Evolutionary conservation across 2,888 invertebrate species (phyloP), one percentile per base, ranked within the genome.

Genomic region (Dione vanillae): DNA sequence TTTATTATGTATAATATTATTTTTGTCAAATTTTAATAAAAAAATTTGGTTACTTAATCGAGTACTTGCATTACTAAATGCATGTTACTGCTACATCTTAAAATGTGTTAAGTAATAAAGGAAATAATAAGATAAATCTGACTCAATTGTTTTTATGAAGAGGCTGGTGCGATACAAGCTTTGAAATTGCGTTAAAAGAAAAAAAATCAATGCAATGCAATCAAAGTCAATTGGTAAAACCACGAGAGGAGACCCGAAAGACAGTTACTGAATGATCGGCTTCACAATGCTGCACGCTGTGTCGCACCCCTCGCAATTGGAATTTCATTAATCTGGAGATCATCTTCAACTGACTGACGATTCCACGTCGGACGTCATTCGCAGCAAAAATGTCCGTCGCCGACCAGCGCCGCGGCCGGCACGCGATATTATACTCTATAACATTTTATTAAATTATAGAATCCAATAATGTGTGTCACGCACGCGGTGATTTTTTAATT

Each of bases 401-500:
- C 65, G 59, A 56, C 67, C 65, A 19, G 43, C 64, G 43, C 61
- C 62, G 67, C 40, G 49, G 64, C 45, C 20, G 16, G 5, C 64
- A 52, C 27, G 40, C 52, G 27, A 74, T 70, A 73, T 65, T 41
- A 43, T 47, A 74, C 74, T 62, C 52, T 74, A 72, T 68, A 20
- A 54, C 70, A 51, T 54, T 43, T 41, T 54, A 47, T 49, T 69
- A 70, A 67, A 54, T 52, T 20, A 59, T 58, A 70, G 56, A 70
- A 69, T 75, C 64, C 62, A 65, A 43, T 69, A 65, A 68, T 52
- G n/a, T 47, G 19, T 47, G 20, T 59, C 59, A 65, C 35, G 49
- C 45, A 59, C 54, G 61, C 70, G 69, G 65, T 75, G 68, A 75
- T 75, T 76, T 78, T 74, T 76, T 74, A 78, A 76, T 78, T 74